Conservation (phyloP, 2,113 vertebrate species). For the Lichenostomus cassidix region DNA sequence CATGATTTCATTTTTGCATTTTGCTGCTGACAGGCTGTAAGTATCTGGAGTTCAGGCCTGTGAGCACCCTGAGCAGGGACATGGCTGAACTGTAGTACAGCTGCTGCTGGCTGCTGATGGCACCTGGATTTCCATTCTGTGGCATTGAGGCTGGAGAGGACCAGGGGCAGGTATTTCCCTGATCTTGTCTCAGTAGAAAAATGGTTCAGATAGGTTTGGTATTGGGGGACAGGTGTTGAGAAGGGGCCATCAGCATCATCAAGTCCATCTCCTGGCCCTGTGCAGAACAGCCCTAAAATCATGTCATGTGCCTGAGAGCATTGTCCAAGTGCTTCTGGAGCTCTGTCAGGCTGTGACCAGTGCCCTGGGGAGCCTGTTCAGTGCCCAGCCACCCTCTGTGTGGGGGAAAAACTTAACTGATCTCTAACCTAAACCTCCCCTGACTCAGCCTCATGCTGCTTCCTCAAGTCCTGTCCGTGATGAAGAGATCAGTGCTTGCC, state of each 20-base stretch:
- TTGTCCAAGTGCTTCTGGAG: fast-evolving
- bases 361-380: too few species aligned
- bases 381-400: background rate
- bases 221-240: background rate
- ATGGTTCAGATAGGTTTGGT: background rate
- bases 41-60: background rate
- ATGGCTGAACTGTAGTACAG: background rate
- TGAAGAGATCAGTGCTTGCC: background rate
- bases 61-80: background rate
- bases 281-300: background rate
- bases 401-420: background rate
- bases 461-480: background rate
- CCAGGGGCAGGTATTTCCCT: background rate
- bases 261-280: background rate
- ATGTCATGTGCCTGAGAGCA: background rate
- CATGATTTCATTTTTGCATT: background rate
- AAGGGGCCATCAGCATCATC: background rate
- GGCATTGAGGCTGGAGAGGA: background rate
- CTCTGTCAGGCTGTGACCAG: background rate
- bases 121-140: background rate
- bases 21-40: background rate
- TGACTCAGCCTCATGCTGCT: background rate
- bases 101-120: background rate
- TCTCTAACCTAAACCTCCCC: background rate
- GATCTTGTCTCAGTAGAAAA: background rate